phyloP scores from a whole-genome alignment of 2,888 invertebrate genomes.

The Cepaea hortensis region DNA sequence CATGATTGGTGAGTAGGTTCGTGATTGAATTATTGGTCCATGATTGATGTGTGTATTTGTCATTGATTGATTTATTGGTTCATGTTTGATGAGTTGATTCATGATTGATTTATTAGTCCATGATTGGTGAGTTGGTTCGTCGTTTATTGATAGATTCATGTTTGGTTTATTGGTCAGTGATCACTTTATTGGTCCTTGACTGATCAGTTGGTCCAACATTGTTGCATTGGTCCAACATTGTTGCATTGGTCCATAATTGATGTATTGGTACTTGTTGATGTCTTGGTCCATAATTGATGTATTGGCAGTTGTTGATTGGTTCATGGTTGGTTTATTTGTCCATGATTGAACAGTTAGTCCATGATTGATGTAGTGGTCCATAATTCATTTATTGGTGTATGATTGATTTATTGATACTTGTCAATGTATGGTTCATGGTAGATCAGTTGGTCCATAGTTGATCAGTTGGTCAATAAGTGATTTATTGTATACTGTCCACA shows the following conservation, averaged over 20 bases:
- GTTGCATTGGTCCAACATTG: too few relatives aligned
- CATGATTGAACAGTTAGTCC: neutral
- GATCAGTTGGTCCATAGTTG: neutral
- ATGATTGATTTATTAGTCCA: neutral
- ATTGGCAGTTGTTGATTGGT: too few relatives aligned
- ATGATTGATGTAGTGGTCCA: neutral
- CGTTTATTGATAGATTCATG: too few relatives aligned
- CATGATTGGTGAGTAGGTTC: neutral
- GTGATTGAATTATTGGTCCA: neutral
- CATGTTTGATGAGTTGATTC: neutral
- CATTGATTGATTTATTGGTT: too few relatives aligned
- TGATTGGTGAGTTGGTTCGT: neutral
- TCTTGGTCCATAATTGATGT: too few relatives aligned
- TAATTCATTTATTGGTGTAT: neutral
- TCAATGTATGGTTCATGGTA: neutral
- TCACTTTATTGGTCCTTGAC: too few relatives aligned
- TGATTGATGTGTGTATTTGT: neutral
- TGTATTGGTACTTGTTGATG: too few relatives aligned
- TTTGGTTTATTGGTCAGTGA: too few relatives aligned
- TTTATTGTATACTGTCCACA: neutral
- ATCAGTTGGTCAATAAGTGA: neutral
- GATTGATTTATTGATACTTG: neutral
- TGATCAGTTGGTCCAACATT: too few relatives aligned
- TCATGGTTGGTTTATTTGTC: neutral
- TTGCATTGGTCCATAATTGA: too few relatives aligned